Conservation (phyloP, 2,113 vertebrate genomes). For the Callionymus lyra region DNA sequence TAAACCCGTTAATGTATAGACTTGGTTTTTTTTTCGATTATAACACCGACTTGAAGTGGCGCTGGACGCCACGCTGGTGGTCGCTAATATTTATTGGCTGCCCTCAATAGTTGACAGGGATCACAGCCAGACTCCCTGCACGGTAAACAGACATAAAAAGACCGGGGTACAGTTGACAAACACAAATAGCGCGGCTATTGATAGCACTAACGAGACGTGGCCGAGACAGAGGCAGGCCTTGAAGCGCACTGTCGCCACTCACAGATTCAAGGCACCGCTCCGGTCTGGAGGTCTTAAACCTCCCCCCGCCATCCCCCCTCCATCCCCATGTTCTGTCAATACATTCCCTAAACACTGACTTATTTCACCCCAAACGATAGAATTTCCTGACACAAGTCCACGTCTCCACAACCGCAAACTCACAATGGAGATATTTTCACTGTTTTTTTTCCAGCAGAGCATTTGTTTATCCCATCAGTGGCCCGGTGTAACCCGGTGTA, state of each 20-base stretch:
- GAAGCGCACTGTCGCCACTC: constrained; percentile 40
- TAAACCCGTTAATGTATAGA: not conserved
- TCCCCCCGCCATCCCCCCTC: constrained; percentile 4
- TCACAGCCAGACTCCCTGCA: constrained; percentile 30
- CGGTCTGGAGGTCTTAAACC: constrained; percentile 13
- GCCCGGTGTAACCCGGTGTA: constrained; percentile 22
- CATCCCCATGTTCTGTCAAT: constrained; percentile 4
- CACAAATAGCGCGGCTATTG: constrained; percentile 65
- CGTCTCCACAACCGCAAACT: constrained; percentile 1
- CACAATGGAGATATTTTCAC: constrained; percentile 1
- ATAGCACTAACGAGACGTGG: constrained; percentile 52
- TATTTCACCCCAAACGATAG: not conserved
- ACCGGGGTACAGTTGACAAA: constrained; percentile 56
- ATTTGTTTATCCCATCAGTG: constrained; percentile 3
- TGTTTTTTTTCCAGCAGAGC: constrained; percentile 5
- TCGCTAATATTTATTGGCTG: constrained; percentile 35
- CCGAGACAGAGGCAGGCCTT: constrained; percentile 31
- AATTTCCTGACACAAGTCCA: not conserved
- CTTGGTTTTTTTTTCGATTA: not conserved
- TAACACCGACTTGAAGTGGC: constrained; percentile 8
- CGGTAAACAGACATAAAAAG: constrained; percentile 60
- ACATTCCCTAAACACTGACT: not conserved
- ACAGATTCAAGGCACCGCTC: constrained; percentile 26
- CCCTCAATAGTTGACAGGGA: constrained; percentile 10
- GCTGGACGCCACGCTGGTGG: constrained; percentile 16